Evolutionary conservation across 2,888 invertebrate species (phyloP), one percentile per base, ranked within the genome.

Genomic region (Agrotis ipsilon): DNA sequence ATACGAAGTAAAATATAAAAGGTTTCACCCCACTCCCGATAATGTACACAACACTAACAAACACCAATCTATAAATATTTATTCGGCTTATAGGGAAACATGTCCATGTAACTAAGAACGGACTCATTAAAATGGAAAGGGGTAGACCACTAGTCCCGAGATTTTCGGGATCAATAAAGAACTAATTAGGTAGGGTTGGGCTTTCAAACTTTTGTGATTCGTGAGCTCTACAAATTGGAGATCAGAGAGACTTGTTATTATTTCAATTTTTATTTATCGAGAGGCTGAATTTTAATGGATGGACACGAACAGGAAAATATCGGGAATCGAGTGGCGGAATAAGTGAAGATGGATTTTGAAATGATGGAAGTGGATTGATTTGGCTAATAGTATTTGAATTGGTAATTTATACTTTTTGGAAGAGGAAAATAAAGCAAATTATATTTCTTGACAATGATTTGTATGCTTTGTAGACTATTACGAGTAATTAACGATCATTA

Each of bases 61-160:
- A 78, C 71, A 69, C 57, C 49, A 60, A 21, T 55, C 60, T 19
- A 79, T 82, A 76, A 72, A 82, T 82, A 82, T 82, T 68, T 82
- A 80, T 80, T 68, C 72, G 54, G 80, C 65, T 82, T 75, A 76
- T 67, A 72, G 49, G 57, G 72, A 62, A 73, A 57, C 71, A 75
- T 68, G 75, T 74, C 71, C 72, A 65, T 72, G 80, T 81, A 80
- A 80, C 80, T 80, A 77, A 82, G 76, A 74, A 76, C 68, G 82
- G 77, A 77, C 77, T 77, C 80, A 80, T 82, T 82, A 82, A 81
- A 81, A 82, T 82, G 72, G 73, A 82, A 67, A 74, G 70, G 82
- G 82, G 76, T 77, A 66, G 19, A 74, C 74, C 76, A 60, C 68
- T 72, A 66, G 68, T 54, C 71, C 74, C 74, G 70, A 68, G 73